Conservation (phyloP, 92 coral and sea anemone species). For the Epizoanthus illoricatus region DNA sequence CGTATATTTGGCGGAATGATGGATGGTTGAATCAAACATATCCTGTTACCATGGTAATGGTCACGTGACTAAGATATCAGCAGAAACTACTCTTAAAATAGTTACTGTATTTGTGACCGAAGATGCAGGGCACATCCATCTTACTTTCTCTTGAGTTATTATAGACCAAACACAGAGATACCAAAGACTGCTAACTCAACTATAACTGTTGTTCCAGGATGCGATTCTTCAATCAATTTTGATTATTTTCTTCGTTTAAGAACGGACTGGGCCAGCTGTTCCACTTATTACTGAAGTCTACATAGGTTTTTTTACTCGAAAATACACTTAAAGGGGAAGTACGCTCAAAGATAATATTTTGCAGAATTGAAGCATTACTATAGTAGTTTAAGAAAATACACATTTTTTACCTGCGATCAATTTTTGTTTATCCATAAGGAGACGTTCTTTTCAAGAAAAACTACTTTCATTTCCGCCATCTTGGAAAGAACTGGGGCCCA, state of each 20-base stretch:
- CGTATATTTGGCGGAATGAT: background rate
- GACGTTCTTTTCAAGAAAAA: too few species aligned
- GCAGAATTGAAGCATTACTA: too few species aligned
- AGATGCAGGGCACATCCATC: constrained; percentile 1
- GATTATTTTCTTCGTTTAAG: background rate
- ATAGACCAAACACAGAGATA: background rate
- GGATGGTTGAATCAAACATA: background rate
- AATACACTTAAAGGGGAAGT: background rate
- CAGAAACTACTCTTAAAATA: background rate
- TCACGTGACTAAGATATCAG: constrained; percentile 7
- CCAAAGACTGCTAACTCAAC: constrained; percentile 1
- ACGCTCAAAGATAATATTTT: too few species aligned
- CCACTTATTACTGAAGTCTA: background rate
- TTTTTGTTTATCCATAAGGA: too few species aligned
- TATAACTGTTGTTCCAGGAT: constrained; percentile 1
- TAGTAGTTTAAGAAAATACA: too few species aligned
- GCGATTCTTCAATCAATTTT: background rate
- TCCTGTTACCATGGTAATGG: constrained; percentile 3
- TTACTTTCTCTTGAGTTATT: background rate
- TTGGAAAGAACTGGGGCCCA: too few species aligned
- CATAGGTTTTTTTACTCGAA: background rate
- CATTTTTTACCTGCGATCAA: too few species aligned
- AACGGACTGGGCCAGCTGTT: background rate
- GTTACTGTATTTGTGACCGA: background rate
- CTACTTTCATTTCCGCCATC: too few species aligned